phyloP scores from a whole-genome alignment of 2,797 vertebrate genomes.

The Oryzias dopingdopingensis region DNA sequence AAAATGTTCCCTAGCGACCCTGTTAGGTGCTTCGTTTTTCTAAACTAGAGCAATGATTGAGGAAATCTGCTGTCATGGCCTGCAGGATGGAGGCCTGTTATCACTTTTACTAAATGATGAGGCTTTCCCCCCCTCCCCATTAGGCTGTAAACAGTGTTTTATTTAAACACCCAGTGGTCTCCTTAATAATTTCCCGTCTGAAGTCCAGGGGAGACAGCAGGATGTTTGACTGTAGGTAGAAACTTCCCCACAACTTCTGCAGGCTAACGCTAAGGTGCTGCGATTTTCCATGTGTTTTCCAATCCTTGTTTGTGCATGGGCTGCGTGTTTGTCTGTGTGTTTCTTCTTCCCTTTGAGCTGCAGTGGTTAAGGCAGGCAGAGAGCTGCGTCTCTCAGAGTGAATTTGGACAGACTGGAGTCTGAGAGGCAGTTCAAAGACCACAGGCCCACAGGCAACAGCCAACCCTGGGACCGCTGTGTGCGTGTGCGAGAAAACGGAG shows the following conservation, averaged over 20 bases:
- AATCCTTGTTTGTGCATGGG: constrained; percentile 7
- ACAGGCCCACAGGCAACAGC: constrained; percentile 75
- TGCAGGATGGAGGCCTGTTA: no score
- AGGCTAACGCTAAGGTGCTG: constrained; percentile 26
- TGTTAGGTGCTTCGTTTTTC: no score
- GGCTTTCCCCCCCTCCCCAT: no score
- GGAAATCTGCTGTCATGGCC: no score
- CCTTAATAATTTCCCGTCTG: constrained; percentile 12
- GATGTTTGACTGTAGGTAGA: constrained; percentile 31
- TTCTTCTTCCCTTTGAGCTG: constrained; percentile 61
- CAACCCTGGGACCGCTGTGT: constrained; percentile 56
- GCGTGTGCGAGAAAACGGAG: constrained; percentile 23
- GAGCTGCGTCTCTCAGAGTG: constrained; percentile 71
- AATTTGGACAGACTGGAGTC: constrained; percentile 75
- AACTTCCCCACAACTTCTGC: constrained; percentile 52
- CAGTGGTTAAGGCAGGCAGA: constrained; percentile 67
- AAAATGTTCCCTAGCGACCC: no score
- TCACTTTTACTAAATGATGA: no score
- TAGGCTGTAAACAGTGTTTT: no score
- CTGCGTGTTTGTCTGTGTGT: constrained; percentile 31
- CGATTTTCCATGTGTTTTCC: constrained; percentile 23
- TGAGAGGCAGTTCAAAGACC: constrained; percentile 78
- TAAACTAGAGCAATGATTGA: no score
- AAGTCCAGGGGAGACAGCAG: constrained; percentile 22
- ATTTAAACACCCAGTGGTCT: no score